These are phyloP conservation scores for Tetragonula clypearis DNA, from an alignment of 1,140 invertebrate genomes.

Conservation along the genomic window DNA sequence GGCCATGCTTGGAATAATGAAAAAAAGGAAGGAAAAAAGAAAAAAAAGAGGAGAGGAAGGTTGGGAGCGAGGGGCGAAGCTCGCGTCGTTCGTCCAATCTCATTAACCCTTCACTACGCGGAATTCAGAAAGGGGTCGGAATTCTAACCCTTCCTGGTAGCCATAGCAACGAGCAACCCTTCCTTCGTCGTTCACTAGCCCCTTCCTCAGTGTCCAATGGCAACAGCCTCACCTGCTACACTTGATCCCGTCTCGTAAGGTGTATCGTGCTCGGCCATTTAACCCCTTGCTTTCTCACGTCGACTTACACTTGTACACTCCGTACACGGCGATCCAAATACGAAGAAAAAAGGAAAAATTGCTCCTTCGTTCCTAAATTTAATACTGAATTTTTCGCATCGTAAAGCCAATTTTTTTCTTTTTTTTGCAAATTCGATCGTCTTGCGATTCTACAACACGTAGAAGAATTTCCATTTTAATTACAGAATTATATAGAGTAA, in stretches of 20 bases:
- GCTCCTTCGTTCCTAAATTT: not conserved
- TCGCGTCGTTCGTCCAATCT: constrained; percentile 75
- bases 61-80: constrained; percentile 20
- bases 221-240: constrained; percentile 67
- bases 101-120: constrained; percentile 78
- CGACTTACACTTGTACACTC: not conserved
- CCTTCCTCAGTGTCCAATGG: constrained; percentile 65
- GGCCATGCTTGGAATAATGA: constrained; percentile 55
- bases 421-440: no score
- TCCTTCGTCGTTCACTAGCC: constrained; percentile 65
- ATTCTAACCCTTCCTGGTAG: constrained; percentile 76
- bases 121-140: constrained; percentile 60
- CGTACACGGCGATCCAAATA: no score
- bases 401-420: no score
- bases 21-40: constrained; percentile 21
- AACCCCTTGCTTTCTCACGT: not conserved
- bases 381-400: not conserved
- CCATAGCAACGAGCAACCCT: constrained; percentile 77
- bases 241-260: constrained; percentile 44
- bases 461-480: not conserved
- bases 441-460: no score
- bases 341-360: not conserved
- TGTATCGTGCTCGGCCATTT: constrained; percentile 45
- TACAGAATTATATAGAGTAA: not conserved
- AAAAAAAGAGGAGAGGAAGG: constrained; percentile 12